Base-by-base conservation (phyloP, 2,888 invertebrate genomes). In the Caradrina clavipalpis region DNA sequence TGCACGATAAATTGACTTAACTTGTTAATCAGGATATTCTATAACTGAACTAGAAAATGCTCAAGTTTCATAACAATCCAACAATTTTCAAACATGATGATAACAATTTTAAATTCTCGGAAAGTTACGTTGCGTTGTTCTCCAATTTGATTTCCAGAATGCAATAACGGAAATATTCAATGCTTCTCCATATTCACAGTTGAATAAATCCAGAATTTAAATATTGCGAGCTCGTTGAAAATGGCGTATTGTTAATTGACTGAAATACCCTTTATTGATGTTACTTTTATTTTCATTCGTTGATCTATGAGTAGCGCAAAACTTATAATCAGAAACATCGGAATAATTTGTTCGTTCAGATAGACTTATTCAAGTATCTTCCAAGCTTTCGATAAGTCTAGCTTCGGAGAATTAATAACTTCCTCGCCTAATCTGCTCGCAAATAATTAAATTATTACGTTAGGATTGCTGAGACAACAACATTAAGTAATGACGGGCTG, bases 401-500 rank as follows among this genome's bases (percentile, higher is more conserved):
- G 45, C 11, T 56, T 66, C 56, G 31, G 49, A 54, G 7, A 47
- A 60, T 42, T 50, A 63, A 60, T 53, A 64, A 65, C 17, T 55
- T 58, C 21, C 35, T 50, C n/a, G n/a, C n/a, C 39, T 47, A 77
- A 55, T 62, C 51, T 62, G 49, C 31, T 59, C 21, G 35, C 35
- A 57, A 54, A 66, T 69, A 69, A 66, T 73, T 66, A 42, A 56
- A 66, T 66, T 50, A 66, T 62, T 60, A 60, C 54, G 45, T 68
- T 55, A 45, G 50, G 84, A 87, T 87, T 72, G 67, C 56, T 67
- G 50, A 67, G 66, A 66, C 69, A 69, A 85, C 86, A 91, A 89
- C 88, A 90, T 89, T 86, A 85, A 83, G 79, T 92, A 93, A 92
- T 90, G 90, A 89, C 86, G 85, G 85, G 86, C 88, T 84, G 88